Conservation (phyloP, 2,888 invertebrate genomes). For the Orchesella flavescens region DNA sequence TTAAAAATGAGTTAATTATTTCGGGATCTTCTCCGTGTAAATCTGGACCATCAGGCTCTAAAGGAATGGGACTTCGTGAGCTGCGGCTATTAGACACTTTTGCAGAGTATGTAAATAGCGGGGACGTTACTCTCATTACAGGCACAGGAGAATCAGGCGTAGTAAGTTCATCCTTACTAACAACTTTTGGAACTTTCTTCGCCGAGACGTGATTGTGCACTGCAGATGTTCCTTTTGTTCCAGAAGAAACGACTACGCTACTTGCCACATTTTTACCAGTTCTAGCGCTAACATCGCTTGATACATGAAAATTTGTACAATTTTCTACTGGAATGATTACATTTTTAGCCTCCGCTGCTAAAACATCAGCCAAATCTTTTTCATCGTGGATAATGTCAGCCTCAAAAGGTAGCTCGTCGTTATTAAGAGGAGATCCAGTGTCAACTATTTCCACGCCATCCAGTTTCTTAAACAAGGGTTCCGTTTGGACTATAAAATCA, state of each 20-base stretch:
- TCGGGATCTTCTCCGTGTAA: conserved; percentile 72
- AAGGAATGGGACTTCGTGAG: conserved; percentile 63
- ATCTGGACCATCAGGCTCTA: conserved; percentile 63
- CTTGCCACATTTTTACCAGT: not conserved
- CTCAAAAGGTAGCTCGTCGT: conserved; percentile 70
- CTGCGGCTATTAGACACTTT: not conserved
- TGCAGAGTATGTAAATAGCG: conserved; percentile 81
- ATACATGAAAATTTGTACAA: conserved; percentile 36
- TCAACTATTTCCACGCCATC: conserved; percentile 70
- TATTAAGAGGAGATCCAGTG: conserved; percentile 65
- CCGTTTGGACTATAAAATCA: conserved; percentile 12
- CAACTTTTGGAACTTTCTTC: conserved; percentile 6
- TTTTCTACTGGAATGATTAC: conserved; percentile 22
- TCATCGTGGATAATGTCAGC: conserved; percentile 72
- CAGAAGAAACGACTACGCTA: not conserved
- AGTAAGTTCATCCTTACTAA: not conserved
- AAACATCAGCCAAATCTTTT: conserved; percentile 70
- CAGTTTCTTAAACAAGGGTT: conserved; percentile 63
- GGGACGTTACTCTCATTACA: conserved; percentile 77
- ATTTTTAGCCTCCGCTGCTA: conserved; percentile 64
- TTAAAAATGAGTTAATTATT: conserved; percentile 70
- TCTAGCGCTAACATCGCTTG: no score
- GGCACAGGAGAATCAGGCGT: conserved; percentile 67
- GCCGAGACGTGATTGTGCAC: conserved; percentile 46
- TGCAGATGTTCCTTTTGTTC: not conserved